Conservation (phyloP, 2,113 vertebrate genomes). For the Charina bottae region DNA sequence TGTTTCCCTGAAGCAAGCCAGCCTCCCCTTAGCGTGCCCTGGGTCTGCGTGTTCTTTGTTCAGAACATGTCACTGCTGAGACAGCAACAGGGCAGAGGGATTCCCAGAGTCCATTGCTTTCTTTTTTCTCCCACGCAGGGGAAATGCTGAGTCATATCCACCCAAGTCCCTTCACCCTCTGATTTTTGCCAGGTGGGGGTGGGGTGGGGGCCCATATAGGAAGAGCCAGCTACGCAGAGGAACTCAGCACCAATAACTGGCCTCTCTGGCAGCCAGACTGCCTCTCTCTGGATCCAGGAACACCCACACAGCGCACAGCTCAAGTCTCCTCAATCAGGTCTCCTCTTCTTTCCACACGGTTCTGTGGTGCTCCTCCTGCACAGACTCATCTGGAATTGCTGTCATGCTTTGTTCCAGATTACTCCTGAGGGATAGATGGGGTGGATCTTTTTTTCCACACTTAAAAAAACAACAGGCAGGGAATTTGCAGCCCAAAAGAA, state of each 20-base stretch:
- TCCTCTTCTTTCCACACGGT: too few relatives aligned
- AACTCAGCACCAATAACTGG: not conserved
- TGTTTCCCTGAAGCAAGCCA: not conserved
- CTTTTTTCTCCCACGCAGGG: slow-evolving; percentile 60
- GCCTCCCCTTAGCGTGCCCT: not conserved
- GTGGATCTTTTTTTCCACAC: not conserved
- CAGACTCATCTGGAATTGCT: not conserved
- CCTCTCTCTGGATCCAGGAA: not conserved
- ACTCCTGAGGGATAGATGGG: not conserved
- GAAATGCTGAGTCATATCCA: slow-evolving; percentile 66
- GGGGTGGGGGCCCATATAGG: too few relatives aligned
- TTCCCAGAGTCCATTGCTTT: slow-evolving; percentile 48
- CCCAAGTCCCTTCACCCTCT: slow-evolving; percentile 1
- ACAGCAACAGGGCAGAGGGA: not conserved
- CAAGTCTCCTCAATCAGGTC: not conserved
- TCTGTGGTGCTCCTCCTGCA: not conserved
- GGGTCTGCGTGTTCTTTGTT: not conserved
- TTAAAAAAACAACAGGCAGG: not conserved
- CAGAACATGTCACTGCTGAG: not conserved
- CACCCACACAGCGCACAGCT: not conserved
- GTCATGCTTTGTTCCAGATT: not conserved
- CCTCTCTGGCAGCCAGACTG: not conserved
- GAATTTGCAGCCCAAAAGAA: not conserved
- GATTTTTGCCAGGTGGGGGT: not conserved
- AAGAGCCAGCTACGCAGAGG: not conserved